A percentile compares a stretch with the other conserved stretches of the same genome.
These are phyloP conservation scores for Oeneis ivallda DNA, from an alignment of 2,888 invertebrate genomes.

Conservation along the genomic window DNA sequence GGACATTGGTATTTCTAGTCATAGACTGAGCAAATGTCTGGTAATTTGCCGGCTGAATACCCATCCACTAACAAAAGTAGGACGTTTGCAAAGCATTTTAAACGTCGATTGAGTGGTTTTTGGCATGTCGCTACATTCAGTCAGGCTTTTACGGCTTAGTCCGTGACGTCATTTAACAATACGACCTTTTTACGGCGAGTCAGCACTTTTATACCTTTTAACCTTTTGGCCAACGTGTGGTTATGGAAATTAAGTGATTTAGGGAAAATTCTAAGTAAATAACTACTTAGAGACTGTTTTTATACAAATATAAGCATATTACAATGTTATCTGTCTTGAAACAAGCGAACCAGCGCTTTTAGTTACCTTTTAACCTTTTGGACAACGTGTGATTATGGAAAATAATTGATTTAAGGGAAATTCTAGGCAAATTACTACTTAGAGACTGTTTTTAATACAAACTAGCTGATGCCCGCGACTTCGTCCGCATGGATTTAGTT, in stretches of 20 bases:
- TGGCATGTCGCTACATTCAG: slow-evolving; percentile 34
- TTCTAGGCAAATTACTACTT: neutral
- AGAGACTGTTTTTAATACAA: neutral
- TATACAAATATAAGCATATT: neutral
- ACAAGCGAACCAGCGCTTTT: slow-evolving; percentile 26
- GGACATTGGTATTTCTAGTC: slow-evolving; percentile 7
- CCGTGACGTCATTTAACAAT: slow-evolving; percentile 26
- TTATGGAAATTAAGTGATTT: slow-evolving; percentile 18
- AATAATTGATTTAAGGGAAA: slow-evolving; percentile 13
- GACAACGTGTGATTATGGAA: slow-evolving; percentile 8
- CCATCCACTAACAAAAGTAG: slow-evolving; percentile 32
- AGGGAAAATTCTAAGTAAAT: neutral
- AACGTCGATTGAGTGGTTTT: slow-evolving; percentile 35
- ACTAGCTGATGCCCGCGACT: no score
- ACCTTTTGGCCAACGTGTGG: slow-evolving; percentile 8
- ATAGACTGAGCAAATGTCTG: slow-evolving; percentile 18
- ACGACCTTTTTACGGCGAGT: slow-evolving; percentile 21
- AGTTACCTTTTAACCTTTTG: slow-evolving; percentile 22
- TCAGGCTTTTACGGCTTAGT: slow-evolving; percentile 31
- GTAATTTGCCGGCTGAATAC: slow-evolving; percentile 28
- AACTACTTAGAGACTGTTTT: neutral
- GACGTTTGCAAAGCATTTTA: slow-evolving; percentile 33
- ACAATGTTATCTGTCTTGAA: no score
- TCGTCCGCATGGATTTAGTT: no score
- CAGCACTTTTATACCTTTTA: slow-evolving; percentile 26